phyloP scores from a whole-genome alignment of 23 tunicate genomes.

The Pegea sp. region DNA sequence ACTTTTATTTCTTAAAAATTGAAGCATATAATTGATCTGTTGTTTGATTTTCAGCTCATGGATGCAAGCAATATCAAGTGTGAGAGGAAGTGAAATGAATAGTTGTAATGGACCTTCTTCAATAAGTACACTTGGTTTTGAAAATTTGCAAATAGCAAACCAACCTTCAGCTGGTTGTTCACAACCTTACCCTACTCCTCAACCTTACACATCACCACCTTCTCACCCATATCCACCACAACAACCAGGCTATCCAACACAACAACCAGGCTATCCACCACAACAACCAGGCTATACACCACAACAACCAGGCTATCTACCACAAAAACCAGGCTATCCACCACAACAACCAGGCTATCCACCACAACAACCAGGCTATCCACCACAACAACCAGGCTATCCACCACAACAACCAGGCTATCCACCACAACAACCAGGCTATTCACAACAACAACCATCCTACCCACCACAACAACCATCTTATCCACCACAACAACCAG shows the following conservation, averaged over 20 bases:
- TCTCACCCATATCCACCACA: conserved; percentile 1
- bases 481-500: conserved; percentile 8
- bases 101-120: too few species aligned
- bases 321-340: conserved; percentile 8
- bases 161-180: conserved; percentile 1
- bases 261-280: conserved; percentile 10
- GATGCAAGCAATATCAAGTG: conserved; percentile 37
- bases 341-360: conserved; percentile 10
- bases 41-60: conserved; percentile 34
- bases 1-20: too few species aligned
- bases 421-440: not conserved
- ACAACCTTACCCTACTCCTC: too few species aligned
- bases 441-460: conserved; percentile 6
- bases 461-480: conserved; percentile 4
- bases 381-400: not conserved
- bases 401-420: not conserved
- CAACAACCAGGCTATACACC: conserved; percentile 7
- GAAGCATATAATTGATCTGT: too few species aligned
- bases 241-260: conserved; percentile 4
- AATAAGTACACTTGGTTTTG: not conserved
- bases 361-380: conserved; percentile 1
- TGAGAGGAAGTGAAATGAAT: too few species aligned
- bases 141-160: not conserved
- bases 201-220: too few species aligned
- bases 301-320: conserved; percentile 1